Evolutionary conservation across 2,113 vertebrate species (phyloP).

Genomic region (Spea bombifrons): DNA sequence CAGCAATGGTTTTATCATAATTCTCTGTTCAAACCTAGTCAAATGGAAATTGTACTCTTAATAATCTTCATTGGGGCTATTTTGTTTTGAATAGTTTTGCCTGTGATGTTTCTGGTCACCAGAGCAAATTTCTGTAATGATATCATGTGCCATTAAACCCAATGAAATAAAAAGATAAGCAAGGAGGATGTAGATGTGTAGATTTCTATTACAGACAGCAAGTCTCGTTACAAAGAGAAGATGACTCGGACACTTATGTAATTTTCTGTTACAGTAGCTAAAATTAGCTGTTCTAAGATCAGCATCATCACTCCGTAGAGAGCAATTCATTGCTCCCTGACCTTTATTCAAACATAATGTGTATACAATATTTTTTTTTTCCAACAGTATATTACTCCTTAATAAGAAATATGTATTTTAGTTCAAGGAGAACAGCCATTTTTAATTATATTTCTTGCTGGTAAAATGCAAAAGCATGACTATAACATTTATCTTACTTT

Average conservation of each 20-base stretch:
- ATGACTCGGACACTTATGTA: constrained; percentile 34
- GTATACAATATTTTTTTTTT: not conserved
- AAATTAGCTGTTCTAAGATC: constrained; percentile 19
- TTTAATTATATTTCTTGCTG: too few relatives aligned
- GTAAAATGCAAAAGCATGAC: too few relatives aligned
- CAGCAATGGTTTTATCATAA: not conserved
- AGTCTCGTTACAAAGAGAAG: constrained; percentile 33
- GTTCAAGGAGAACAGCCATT: too few relatives aligned
- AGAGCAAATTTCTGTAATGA: constrained; percentile 42
- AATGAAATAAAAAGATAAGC: constrained; percentile 47
- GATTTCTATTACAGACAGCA: constrained; percentile 42
- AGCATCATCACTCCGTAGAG: constrained; percentile 11
- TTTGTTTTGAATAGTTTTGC: constrained; percentile 15
- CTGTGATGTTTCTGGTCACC: constrained; percentile 30
- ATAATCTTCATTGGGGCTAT: constrained; percentile 36
- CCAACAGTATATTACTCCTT: not conserved
- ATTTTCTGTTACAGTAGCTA: constrained; percentile 25
- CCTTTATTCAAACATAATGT: constrained; percentile 7
- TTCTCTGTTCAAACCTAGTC: not conserved
- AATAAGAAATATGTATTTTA: not conserved
- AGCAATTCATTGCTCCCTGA: constrained; percentile 12
- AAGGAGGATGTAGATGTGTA: constrained; percentile 34
- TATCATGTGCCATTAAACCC: constrained; percentile 40
- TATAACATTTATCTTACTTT: too few relatives aligned
- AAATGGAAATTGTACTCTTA: constrained; percentile 24